Evolutionary conservation across 2,888 invertebrate genomes (phyloP).

Genomic region (Perizoma flavofasciatum): DNA sequence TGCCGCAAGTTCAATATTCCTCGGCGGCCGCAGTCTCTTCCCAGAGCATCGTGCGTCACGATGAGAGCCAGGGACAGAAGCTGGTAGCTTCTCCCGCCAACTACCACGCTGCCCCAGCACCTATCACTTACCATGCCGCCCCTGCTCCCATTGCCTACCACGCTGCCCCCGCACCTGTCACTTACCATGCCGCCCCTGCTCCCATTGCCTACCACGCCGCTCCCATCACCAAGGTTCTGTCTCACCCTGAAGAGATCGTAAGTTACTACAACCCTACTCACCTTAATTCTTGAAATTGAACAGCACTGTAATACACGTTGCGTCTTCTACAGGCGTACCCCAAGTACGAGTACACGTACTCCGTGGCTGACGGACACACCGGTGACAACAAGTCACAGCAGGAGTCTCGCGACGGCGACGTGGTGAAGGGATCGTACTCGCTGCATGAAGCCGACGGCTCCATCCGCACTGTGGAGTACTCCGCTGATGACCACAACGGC

Average conservation of each 20-base stretch:
- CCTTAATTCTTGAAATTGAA: background rate
- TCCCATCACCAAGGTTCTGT: constrained; percentile 43
- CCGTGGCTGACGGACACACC: constrained; percentile 82
- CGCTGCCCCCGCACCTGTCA: constrained; percentile 57
- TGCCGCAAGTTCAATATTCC: constrained; percentile 61
- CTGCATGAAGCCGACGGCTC: constrained; percentile 83
- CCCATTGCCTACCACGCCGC: constrained; percentile 44
- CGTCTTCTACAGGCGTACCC: constrained; percentile 61
- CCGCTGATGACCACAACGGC: constrained; percentile 80
- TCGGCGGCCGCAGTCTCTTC: constrained; percentile 64
- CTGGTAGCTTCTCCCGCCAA: constrained; percentile 40
- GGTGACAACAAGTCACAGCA: constrained; percentile 83
- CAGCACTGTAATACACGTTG: background rate
- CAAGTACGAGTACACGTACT: constrained; percentile 80
- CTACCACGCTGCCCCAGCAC: constrained; percentile 43
- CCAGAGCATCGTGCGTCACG: constrained; percentile 66
- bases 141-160: constrained; percentile 62
- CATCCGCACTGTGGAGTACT: constrained; percentile 81
- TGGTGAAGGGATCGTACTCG: constrained; percentile 81
- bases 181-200: constrained; percentile 47
- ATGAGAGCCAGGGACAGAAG: constrained; percentile 46
- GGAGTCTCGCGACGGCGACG: constrained; percentile 80
- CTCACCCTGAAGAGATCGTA: constrained; percentile 52
- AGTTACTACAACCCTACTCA: constrained; percentile 29
- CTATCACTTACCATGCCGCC: constrained; percentile 42